phyloP scores from a whole-genome alignment of 2,113 vertebrate genomes.

The Mola mola region DNA sequence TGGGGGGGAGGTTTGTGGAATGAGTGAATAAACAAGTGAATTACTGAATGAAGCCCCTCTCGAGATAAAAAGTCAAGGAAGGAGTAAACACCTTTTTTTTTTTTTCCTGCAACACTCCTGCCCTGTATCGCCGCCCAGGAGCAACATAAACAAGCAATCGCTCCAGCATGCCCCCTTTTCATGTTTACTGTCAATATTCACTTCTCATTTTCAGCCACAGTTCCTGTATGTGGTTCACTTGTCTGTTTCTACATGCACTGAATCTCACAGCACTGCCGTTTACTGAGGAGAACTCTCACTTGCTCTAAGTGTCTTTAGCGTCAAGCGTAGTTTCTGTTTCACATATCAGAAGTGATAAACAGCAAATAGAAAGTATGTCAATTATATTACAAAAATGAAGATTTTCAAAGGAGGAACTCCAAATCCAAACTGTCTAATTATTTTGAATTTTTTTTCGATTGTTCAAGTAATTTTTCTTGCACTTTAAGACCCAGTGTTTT shows the following conservation, averaged over 20 bases:
- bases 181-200: slow-evolving; percentile 27
- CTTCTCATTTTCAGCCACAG: slow-evolving; percentile 9
- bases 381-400: no score
- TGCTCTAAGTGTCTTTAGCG: no score
- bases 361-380: no score
- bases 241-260: not conserved
- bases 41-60: slow-evolving; percentile 12
- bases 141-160: slow-evolving; percentile 27
- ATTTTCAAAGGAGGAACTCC: no score
- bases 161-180: slow-evolving; percentile 23
- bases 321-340: no score
- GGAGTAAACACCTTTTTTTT: no score
- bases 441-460: not conserved
- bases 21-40: slow-evolving; percentile 16
- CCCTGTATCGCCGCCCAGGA: slow-evolving; percentile 13
- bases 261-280: no score
- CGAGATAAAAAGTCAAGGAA: slow-evolving; percentile 10
- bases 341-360: no score
- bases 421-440: no score
- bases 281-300: not conserved
- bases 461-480: not conserved
- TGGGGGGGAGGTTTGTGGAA: no score
- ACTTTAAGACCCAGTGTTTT: not conserved
- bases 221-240: not conserved
- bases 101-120: not conserved